These are phyloP conservation scores for Triops longicaudatus DNA, from an alignment of 1,140 invertebrate species.

Conservation along the genomic window DNA sequence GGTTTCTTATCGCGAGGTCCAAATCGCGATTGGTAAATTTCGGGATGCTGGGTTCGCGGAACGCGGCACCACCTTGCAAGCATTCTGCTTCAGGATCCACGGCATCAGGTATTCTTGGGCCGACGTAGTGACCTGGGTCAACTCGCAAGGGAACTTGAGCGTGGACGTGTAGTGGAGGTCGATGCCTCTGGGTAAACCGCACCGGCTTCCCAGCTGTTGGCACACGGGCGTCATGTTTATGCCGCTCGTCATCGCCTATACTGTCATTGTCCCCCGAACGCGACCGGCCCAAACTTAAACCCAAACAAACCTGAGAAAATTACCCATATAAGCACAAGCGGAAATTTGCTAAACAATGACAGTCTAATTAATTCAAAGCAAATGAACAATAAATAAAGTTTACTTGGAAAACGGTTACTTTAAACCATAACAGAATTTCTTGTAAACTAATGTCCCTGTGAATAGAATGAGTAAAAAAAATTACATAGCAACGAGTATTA, in stretches of 20 bases:
- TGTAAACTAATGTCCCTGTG: too few species aligned
- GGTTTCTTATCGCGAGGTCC: not conserved
- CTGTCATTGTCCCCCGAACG: slow-evolving; percentile 27
- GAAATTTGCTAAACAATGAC: too few species aligned
- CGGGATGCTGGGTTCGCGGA: not conserved
- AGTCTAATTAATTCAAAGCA: too few species aligned
- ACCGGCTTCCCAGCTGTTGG: not conserved
- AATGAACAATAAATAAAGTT: too few species aligned
- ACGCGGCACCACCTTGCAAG: not conserved
- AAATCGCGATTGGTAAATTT: not conserved
- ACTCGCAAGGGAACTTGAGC: not conserved
- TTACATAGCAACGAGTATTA: too few species aligned
- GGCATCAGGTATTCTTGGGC: not conserved
- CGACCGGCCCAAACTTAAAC: slow-evolving; percentile 22
- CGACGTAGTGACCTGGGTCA: not conserved
- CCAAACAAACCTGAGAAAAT: slow-evolving; percentile 27
- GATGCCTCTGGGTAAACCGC: not conserved
- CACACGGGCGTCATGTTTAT: not conserved
- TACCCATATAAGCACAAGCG: too few species aligned
- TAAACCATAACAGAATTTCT: too few species aligned
- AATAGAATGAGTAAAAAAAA: too few species aligned
- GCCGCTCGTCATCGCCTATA: slow-evolving; percentile 31
- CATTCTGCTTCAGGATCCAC: not conserved
- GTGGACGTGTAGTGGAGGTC: not conserved
- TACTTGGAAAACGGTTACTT: too few species aligned